phyloP scores from a whole-genome alignment of 2,113 vertebrate genomes.

The Ancistrus triradiatus region DNA sequence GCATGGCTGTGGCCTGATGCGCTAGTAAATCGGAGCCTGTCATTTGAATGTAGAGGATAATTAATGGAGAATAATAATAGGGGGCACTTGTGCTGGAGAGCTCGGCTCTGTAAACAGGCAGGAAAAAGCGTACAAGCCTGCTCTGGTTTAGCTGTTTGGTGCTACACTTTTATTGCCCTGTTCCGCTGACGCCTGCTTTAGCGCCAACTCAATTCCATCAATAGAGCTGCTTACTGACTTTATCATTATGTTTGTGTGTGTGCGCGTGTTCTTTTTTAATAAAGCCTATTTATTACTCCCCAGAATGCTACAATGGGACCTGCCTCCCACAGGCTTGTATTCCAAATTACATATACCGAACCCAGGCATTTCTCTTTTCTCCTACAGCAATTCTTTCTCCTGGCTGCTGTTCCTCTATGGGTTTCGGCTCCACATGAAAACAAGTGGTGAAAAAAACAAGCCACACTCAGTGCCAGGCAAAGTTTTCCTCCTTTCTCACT shows the following conservation, averaged over 20 bases:
- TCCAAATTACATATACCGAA: constrained; percentile 49
- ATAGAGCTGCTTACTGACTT: constrained; percentile 52
- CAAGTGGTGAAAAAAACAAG: background rate
- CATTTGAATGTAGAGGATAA: constrained; percentile 57
- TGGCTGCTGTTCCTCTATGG: background rate
- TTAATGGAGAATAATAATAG: constrained; percentile 62
- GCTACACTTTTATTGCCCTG: constrained; percentile 60
- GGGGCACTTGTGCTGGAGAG: constrained; percentile 29
- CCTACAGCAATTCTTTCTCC: background rate
- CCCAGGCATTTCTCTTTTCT: constrained; percentile 27
- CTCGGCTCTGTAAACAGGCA: constrained; percentile 53
- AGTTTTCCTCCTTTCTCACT: background rate
- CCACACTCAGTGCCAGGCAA: background rate
- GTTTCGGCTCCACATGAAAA: background rate
- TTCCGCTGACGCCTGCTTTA: constrained; percentile 56
- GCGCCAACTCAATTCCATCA: constrained; percentile 55
- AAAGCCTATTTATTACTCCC: constrained; percentile 63
- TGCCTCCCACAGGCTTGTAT: constrained; percentile 45
- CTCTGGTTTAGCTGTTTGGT: constrained; percentile 41
- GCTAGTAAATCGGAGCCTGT: constrained; percentile 38
- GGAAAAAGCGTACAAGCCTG: constrained; percentile 50
- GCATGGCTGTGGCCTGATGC: constrained; percentile 7
- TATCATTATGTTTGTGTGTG: constrained; percentile 1
- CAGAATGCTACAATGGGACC: constrained; percentile 39
- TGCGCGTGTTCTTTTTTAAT: constrained; percentile 53